Evolutionary conservation across 2,113 vertebrate species (phyloP).

Genomic region (Dasypus novemcinctus): DNA sequence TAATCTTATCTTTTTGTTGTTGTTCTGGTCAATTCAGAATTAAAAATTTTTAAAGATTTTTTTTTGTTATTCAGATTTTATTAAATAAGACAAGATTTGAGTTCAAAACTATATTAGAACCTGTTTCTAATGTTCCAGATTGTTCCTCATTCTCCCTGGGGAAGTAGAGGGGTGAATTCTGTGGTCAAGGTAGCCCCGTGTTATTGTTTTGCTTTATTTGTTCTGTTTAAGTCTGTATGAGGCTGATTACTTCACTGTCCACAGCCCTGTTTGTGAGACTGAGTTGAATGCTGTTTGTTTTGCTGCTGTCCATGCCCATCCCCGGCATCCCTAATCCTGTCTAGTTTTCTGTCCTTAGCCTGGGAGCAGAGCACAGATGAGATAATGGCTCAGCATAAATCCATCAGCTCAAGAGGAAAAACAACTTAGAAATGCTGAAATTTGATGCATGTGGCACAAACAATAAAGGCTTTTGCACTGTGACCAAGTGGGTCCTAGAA

Average conservation of each 20-base stretch:
- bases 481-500: neutral
- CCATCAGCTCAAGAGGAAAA: conserved; percentile 15
- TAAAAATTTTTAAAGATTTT: neutral
- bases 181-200: neutral
- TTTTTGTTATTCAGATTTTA: neutral
- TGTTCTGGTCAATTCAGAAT: neutral
- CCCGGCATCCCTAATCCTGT: conserved; percentile 44
- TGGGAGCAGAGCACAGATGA: neutral
- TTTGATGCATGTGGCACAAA: neutral
- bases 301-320: neutral
- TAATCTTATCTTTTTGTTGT: neutral
- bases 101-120: neutral
- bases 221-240: neutral
- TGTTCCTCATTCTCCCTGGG: neutral
- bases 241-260: conserved; percentile 60
- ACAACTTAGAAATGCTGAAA: neutral
- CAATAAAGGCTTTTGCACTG: neutral
- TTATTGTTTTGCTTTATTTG: neutral
- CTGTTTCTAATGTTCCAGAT: neutral
- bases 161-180: neutral
- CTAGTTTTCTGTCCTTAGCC: conserved; percentile 32
- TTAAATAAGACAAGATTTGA: neutral
- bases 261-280: conserved; percentile 29
- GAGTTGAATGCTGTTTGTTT: neutral
- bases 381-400: conserved; percentile 37